These are phyloP conservation scores for Chroicocephalus ridibundus DNA, from an alignment of 2,113 vertebrate genomes.

Conservation along the genomic window DNA sequence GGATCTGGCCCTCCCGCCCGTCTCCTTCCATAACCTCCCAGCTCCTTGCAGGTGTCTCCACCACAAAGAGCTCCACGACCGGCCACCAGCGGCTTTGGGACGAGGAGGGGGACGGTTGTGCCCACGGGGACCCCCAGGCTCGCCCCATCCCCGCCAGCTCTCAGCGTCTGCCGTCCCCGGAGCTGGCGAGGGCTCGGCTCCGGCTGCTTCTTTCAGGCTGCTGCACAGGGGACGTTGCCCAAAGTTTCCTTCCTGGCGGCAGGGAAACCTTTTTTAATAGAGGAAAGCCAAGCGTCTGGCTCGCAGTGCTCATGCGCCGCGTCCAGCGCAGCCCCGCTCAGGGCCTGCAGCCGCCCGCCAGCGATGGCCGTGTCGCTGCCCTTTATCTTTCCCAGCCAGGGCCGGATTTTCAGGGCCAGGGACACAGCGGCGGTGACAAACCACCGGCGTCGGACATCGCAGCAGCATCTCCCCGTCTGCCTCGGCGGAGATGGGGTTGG, in stretches of 20 bases:
- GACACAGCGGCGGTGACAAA: rapidly evolving
- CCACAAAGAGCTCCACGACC: not conserved
- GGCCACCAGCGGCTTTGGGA: not conserved
- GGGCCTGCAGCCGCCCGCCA: not conserved
- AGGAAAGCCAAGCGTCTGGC: not conserved
- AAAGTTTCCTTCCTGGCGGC: constrained; percentile 37
- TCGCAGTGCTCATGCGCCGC: not conserved
- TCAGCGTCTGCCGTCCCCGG: not conserved
- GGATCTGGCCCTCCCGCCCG: not conserved
- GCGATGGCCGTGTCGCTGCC: not conserved
- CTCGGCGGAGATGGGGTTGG: not conserved
- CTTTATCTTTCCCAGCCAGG: not conserved
- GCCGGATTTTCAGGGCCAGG: not conserved
- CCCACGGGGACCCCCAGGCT: not conserved
- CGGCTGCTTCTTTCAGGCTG: not conserved
- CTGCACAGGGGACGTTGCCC: not conserved
- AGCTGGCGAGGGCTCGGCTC: not conserved
- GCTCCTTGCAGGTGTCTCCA: not conserved
- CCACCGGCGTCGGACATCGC: not conserved
- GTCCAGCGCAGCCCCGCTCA: not conserved
- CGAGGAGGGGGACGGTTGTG: not conserved
- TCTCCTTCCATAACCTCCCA: not conserved
- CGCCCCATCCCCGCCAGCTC: not conserved
- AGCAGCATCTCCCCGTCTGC: not conserved
- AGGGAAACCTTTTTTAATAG: not conserved